Percentiles rank a stretch among this genome's conserved stretches.
Conservation (phyloP, 1,140 invertebrate species). For the Drosophila kikkawai region DNA sequence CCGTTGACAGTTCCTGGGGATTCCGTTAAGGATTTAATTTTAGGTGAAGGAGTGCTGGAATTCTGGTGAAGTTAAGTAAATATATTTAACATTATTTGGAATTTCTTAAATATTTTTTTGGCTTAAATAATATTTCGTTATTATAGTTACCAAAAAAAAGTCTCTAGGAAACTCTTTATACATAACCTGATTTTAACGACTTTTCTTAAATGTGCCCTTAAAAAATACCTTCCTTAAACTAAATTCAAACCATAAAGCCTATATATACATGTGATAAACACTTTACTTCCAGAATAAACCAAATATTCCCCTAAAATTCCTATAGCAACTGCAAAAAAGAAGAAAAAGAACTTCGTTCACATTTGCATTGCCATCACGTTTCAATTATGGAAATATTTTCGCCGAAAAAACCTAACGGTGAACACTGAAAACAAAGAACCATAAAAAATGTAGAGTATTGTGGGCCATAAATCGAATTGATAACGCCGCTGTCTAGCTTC, state of each 20-base stretch:
- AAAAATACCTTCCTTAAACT: neutral
- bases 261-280: neutral
- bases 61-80: neutral
- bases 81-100: neutral
- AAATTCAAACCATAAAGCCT: neutral
- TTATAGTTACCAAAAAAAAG: too few relatives aligned
- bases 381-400: conserved; percentile 76
- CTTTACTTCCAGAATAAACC: neutral
- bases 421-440: conserved; percentile 41
- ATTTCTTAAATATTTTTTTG: neutral
- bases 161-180: too few relatives aligned
- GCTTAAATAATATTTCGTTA: neutral
- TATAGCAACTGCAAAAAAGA: neutral
- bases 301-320: conserved; percentile 17
- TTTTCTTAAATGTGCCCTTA: neutral
- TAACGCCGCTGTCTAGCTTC: conserved; percentile 38
- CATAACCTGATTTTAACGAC: neutral
- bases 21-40: conserved; percentile 60
- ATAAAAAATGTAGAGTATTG: conserved; percentile 73
- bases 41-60: conserved; percentile 18
- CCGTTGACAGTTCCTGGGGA: conserved; percentile 48
- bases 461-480: conserved; percentile 62
- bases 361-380: conserved; percentile 60
- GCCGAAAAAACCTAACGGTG: conserved; percentile 63
- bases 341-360: neutral